These are phyloP conservation scores for Akabosia matsudoensis DNA, from an alignment of 1,140 invertebrate genomes.

Conservation along the genomic window DNA sequence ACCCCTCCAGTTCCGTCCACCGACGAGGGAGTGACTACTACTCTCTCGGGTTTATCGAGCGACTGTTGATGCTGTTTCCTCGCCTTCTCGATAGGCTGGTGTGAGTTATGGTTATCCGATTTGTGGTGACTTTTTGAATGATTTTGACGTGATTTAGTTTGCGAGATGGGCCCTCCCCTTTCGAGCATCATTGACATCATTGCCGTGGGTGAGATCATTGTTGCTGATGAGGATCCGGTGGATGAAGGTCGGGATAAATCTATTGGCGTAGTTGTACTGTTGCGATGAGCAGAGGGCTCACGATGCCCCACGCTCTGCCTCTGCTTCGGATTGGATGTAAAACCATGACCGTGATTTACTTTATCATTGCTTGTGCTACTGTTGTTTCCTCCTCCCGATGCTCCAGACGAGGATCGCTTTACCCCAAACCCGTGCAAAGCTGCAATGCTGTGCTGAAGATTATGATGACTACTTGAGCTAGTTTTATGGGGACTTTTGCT, in stretches of 20 bases:
- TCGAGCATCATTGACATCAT: constrained; percentile 19
- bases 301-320: constrained; percentile 17
- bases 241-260: constrained; percentile 44
- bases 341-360: constrained; percentile 21
- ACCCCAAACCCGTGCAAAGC: constrained; percentile 48
- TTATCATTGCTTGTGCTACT: constrained; percentile 15
- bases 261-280: not conserved
- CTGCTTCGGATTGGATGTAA: constrained; percentile 10
- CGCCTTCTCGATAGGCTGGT: not conserved
- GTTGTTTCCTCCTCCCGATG: constrained; percentile 45
- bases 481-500: constrained; percentile 30
- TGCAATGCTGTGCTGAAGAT: constrained; percentile 48
- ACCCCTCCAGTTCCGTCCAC: not conserved
- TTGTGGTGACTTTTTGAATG: not conserved
- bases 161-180: not conserved
- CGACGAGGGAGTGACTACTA: not conserved
- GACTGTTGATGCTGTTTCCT: constrained; percentile 1
- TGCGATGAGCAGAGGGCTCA: not conserved
- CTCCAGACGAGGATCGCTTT: constrained; percentile 45
- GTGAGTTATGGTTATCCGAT: not conserved
- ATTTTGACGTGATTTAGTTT: constrained; percentile 6
- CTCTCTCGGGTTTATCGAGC: not conserved
- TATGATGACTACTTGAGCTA: constrained; percentile 20
- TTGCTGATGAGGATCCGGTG: constrained; percentile 28
- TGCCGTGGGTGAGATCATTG: constrained; percentile 9